phyloP scores from a whole-genome alignment of 1,140 invertebrate species.

The Oryctes rhinoceros region DNA sequence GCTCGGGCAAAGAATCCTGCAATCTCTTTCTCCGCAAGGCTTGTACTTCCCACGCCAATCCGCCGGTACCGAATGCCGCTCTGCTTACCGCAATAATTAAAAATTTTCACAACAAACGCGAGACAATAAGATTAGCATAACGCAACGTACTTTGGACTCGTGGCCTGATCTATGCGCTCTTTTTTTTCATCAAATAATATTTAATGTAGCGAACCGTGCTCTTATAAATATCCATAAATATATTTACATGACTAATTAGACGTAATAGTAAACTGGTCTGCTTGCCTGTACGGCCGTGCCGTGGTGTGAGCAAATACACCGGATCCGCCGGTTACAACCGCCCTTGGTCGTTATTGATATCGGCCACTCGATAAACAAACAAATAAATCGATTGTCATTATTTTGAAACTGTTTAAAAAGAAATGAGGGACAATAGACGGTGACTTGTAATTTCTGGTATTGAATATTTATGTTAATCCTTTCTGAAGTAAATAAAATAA shows the following conservation, averaged over 20 bases:
- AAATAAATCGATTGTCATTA: neutral
- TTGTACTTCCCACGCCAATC: constrained; percentile 1
- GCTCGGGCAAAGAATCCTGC: no score
- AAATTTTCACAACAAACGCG: constrained; percentile 5
- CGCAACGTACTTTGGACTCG: neutral
- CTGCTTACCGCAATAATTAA: constrained; percentile 18
- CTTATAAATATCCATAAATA: constrained; percentile 11
- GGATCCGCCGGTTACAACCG: neutral
- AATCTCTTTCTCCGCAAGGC: neutral
- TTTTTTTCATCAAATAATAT: constrained; percentile 22
- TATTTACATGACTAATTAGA: constrained; percentile 11
- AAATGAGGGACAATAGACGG: neutral
- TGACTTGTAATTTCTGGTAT: neutral
- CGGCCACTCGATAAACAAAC: neutral
- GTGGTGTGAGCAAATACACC: neutral
- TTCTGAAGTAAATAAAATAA: neutral
- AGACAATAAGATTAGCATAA: neutral
- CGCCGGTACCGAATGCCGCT: neutral
- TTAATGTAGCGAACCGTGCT: constrained; percentile 5
- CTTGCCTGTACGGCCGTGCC: neutral
- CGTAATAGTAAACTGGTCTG: neutral
- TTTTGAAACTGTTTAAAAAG: constrained; percentile 16
- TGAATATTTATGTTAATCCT: neutral
- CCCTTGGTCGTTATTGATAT: neutral
- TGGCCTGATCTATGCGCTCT: constrained; percentile 9